These are phyloP conservation scores for Rhodophaea formosa DNA, from an alignment of 2,888 invertebrate genomes.

Conservation along the genomic window DNA sequence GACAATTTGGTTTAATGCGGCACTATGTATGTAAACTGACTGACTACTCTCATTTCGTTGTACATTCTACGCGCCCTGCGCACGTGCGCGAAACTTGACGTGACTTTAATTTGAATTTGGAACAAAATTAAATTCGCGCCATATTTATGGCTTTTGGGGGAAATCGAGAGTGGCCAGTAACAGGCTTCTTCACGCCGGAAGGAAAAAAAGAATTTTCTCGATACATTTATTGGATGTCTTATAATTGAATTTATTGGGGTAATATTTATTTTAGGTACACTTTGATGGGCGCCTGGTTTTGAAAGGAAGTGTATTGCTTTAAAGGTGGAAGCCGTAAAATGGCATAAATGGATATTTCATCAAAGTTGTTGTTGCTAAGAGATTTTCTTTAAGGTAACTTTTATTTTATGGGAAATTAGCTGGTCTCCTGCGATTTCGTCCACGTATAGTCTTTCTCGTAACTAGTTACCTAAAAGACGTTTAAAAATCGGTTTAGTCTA, in stretches of 20 bases:
- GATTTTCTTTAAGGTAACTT: neutral
- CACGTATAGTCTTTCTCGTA: too few species aligned
- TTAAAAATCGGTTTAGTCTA: too few species aligned
- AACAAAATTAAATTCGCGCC: slow-evolving; percentile 73
- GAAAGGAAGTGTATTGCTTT: neutral
- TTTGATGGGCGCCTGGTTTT: neutral
- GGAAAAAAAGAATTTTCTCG: slow-evolving; percentile 19
- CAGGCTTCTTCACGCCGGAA: slow-evolving; percentile 34
- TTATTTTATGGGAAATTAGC: too few species aligned
- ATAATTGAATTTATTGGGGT: slow-evolving; percentile 22
- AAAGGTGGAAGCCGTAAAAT: neutral
- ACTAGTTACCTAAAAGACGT: too few species aligned
- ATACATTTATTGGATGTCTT: slow-evolving; percentile 21
- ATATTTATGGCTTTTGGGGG: slow-evolving; percentile 71
- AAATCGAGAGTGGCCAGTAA: slow-evolving; percentile 57
- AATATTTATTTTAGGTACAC: slow-evolving; percentile 21
- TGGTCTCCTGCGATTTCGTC: too few species aligned
- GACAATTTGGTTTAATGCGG: slow-evolving; percentile 10
- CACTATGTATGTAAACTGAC: slow-evolving; percentile 12
- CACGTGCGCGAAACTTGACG: slow-evolving; percentile 69
- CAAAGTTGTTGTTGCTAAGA: neutral
- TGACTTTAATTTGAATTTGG: slow-evolving; percentile 74
- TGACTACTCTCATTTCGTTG: slow-evolving; percentile 48
- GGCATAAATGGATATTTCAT: neutral
- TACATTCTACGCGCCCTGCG: slow-evolving; percentile 55